These are phyloP conservation scores for Oncorhynchus tshawytscha DNA, from an alignment of 2,113 vertebrate species.

Conservation along the genomic window DNA sequence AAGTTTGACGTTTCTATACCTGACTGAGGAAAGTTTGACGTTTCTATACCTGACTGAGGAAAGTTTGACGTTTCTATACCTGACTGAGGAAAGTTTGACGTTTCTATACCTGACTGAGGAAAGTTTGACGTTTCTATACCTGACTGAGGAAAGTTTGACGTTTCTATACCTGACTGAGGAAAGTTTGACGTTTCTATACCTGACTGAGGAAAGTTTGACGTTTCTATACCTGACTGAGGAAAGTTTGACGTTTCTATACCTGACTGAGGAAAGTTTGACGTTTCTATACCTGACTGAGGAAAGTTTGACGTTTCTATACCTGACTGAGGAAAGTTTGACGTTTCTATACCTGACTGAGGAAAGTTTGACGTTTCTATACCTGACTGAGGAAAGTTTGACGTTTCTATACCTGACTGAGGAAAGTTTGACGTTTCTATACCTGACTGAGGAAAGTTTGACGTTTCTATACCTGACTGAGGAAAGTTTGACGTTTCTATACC, in stretches of 20 bases:
- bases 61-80: slow-evolving; percentile 17
- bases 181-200: slow-evolving; percentile 18
- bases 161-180: too few species aligned
- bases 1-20: slow-evolving; percentile 23
- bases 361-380: slow-evolving; percentile 19
- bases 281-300: slow-evolving; percentile 16
- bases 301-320: slow-evolving; percentile 21
- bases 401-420: slow-evolving; percentile 15
- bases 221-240: slow-evolving; percentile 15
- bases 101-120: slow-evolving; percentile 14
- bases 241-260: slow-evolving; percentile 22
- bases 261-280: slow-evolving; percentile 37
- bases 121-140: slow-evolving; percentile 20
- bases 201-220: slow-evolving; percentile 35
- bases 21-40: slow-evolving; percentile 37
- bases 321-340: slow-evolving; percentile 34
- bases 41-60: slow-evolving; percentile 16
- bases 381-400: slow-evolving; percentile 37
- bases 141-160: slow-evolving; percentile 37
- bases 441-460: slow-evolving; percentile 19
- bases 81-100: slow-evolving; percentile 37
- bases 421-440: slow-evolving; percentile 20
- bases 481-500: slow-evolving; percentile 16
- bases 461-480: slow-evolving; percentile 13
- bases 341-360: slow-evolving; percentile 16